These are phyloP conservation scores for Ennomos erosarius DNA, from an alignment of 2,888 invertebrate genomes.

Conservation along the genomic window DNA sequence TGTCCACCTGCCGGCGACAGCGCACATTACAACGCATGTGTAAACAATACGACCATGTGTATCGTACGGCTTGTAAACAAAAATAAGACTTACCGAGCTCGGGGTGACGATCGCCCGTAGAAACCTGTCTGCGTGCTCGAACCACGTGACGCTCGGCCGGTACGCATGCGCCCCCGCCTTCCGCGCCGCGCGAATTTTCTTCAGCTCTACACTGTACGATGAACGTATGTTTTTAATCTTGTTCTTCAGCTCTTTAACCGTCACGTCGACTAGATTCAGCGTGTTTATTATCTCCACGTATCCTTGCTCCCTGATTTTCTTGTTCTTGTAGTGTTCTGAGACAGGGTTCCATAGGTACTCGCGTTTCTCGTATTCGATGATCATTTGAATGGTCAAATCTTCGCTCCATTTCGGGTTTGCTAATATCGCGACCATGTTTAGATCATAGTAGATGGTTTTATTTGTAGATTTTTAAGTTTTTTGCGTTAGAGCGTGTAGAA, in stretches of 20 bases:
- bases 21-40: slow-evolving; percentile 51
- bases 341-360: slow-evolving; percentile 82
- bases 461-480: slow-evolving; percentile 48
- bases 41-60: slow-evolving; percentile 50
- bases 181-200: slow-evolving; percentile 83
- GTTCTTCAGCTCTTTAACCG: slow-evolving; percentile 82
- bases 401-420: slow-evolving; percentile 84
- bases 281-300: slow-evolving; percentile 81
- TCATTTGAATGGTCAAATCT: slow-evolving; percentile 81
- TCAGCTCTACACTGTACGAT: slow-evolving; percentile 82
- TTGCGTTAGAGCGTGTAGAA: slow-evolving; percentile 67
- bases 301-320: slow-evolving; percentile 80
- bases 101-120: slow-evolving; percentile 83
- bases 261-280: slow-evolving; percentile 76
- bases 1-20: slow-evolving; percentile 74
- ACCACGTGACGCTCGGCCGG: slow-evolving; percentile 84
- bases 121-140: slow-evolving; percentile 84
- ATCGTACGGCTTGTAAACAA: slow-evolving; percentile 47
- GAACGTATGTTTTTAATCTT: slow-evolving; percentile 83
- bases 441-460: slow-evolving; percentile 59
- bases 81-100: slow-evolving; percentile 76
- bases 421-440: slow-evolving; percentile 79
- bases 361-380: slow-evolving; percentile 81
- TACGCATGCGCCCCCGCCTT: slow-evolving; percentile 84
- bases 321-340: slow-evolving; percentile 81